A percentile compares a stretch with the other conserved stretches of the same genome.
phyloP scores from a whole-genome alignment of 2,888 invertebrate genomes.

The Pseudeuparius sepicola region DNA sequence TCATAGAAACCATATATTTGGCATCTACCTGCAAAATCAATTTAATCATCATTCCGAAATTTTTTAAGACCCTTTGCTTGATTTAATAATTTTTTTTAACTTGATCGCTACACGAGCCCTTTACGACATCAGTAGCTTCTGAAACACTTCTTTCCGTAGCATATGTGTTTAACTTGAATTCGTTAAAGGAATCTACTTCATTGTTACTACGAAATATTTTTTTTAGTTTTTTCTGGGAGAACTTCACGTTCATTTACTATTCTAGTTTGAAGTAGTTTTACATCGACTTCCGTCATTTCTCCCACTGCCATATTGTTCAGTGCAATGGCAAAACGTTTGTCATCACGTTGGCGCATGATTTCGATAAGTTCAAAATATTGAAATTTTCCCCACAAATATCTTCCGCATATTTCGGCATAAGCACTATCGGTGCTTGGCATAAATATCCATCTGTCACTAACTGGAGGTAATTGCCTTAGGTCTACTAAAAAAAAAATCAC shows the following conservation, averaged over 20 bases:
- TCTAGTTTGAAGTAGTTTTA: too few species aligned
- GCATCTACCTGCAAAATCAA: conserved; percentile 14
- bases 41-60: neutral
- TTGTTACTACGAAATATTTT: conserved; percentile 3
- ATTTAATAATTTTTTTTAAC: too few species aligned
- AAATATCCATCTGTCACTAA: neutral
- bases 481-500: neutral
- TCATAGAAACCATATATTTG: conserved; percentile 24
- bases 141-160: conserved; percentile 5
- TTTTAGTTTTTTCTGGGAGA: too few species aligned
- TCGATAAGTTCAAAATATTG: conserved; percentile 8
- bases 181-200: conserved; percentile 9
- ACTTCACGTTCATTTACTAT: too few species aligned
- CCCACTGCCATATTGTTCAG: conserved; percentile 4
- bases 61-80: too few species aligned
- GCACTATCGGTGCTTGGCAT: neutral
- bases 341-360: conserved; percentile 10
- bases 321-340: conserved; percentile 4
- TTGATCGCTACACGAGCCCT: too few species aligned
- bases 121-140: neutral
- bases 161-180: conserved; percentile 4
- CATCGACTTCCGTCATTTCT: conserved; percentile 2
- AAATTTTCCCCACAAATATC: conserved; percentile 3
- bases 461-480: neutral
- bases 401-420: neutral